Percentiles rank a stretch among this genome's conserved stretches.
Conservation (phyloP, 2,113 vertebrate genomes). For the Anarhynchus alexandrinus region DNA sequence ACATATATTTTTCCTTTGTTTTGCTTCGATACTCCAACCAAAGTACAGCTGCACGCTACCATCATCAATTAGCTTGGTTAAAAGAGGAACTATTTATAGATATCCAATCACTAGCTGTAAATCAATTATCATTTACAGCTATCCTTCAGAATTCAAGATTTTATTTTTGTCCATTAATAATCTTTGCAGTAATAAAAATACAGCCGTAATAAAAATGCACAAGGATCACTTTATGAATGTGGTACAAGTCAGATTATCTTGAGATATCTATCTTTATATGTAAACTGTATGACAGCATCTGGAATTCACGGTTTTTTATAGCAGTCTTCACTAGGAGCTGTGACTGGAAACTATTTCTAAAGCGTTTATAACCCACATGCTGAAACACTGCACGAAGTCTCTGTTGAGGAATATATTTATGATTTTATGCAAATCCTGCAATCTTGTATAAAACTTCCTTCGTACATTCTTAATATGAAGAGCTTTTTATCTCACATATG, state of each 20-base stretch:
- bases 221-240: neutral
- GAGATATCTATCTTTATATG: neutral
- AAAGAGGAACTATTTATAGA: neutral
- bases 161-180: neutral
- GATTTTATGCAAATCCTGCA: neutral
- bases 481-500: neutral
- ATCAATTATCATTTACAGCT: neutral
- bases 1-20: neutral
- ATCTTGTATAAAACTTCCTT: neutral
- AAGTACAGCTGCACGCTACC: neutral
- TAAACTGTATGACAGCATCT: neutral
- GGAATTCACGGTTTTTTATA: neutral
- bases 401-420: neutral
- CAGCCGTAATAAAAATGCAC: neutral
- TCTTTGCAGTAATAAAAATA: neutral
- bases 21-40: neutral
- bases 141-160: neutral
- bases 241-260: neutral
- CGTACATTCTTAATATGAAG: neutral
- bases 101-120: neutral
- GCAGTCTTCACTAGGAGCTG: neutral
- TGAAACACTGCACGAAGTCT: neutral
- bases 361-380: neutral
- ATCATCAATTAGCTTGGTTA: neutral
- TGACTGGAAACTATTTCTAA: neutral